phyloP scores from a whole-genome alignment of 2,888 invertebrate species.

The Antheraea yamamai region DNA sequence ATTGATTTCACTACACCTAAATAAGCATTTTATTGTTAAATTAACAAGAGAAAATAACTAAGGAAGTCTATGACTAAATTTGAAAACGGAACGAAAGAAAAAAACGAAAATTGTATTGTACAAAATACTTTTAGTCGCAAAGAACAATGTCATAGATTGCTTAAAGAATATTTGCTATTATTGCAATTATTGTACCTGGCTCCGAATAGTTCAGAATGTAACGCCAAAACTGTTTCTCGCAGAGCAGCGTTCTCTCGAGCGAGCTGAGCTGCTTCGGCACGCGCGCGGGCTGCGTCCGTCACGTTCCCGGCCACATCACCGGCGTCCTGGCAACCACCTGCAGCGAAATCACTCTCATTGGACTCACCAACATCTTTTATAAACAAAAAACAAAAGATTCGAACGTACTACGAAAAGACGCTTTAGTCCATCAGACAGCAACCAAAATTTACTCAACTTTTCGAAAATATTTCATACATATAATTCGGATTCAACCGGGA shows the following conservation, averaged over 20 bases:
- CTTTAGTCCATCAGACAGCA: too few species aligned
- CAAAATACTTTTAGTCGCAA: background rate
- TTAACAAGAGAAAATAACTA: background rate
- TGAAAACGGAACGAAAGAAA: background rate
- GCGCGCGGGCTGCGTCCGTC: conserved; percentile 80
- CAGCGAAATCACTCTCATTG: conserved; percentile 1
- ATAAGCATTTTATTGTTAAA: background rate
- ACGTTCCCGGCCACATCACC: conserved; percentile 60
- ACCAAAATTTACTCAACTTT: too few species aligned
- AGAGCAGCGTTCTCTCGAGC: conserved; percentile 87
- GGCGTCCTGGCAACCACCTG: conserved; percentile 62
- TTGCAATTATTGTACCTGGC: conserved; percentile 74
- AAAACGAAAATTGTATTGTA: background rate
- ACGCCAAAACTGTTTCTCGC: conserved; percentile 86
- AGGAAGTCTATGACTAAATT: background rate
- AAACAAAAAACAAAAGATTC: background rate
- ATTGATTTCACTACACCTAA: background rate
- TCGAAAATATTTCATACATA: background rate
- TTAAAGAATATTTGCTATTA: background rate
- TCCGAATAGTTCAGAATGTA: conserved; percentile 92
- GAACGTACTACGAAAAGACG: too few species aligned
- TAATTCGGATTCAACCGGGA: background rate
- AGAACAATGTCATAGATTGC: background rate
- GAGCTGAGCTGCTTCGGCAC: conserved; percentile 82
- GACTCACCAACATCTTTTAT: background rate